phyloP scores from a whole-genome alignment of 2,113 vertebrate species.

The Barbus barbus region DNA sequence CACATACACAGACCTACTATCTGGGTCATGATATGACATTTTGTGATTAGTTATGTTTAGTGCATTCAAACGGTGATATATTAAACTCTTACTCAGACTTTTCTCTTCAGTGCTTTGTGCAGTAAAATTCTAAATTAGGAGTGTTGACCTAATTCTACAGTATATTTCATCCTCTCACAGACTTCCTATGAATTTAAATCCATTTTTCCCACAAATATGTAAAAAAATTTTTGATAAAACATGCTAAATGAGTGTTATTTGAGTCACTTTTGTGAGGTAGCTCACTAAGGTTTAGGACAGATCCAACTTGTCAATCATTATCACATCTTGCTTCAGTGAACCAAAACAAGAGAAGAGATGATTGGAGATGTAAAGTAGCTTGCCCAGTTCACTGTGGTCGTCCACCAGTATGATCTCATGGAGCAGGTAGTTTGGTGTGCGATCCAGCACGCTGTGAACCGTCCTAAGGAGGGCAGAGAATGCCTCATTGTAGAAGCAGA shows the following conservation, averaged over 20 bases:
- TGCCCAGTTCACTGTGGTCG: conserved; percentile 90
- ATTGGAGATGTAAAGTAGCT: conserved; percentile 45
- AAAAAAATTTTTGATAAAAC: background rate
- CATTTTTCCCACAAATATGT: too few relatives aligned
- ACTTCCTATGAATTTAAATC: too few relatives aligned
- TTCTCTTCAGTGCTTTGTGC: background rate
- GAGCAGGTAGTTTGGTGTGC: conserved; percentile 83
- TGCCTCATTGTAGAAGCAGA: conserved; percentile 98
- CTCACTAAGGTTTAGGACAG: background rate
- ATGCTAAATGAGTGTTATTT: background rate
- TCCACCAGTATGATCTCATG: conserved; percentile 94
- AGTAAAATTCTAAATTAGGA: too few relatives aligned
- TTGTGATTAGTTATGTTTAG: background rate
- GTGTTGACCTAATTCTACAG: background rate
- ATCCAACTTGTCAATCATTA: background rate
- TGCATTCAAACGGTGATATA: background rate
- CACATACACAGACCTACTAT: background rate
- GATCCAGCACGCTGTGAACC: conserved; percentile 88
- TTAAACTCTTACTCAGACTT: background rate
- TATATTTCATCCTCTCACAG: too few relatives aligned
- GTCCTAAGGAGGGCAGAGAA: conserved; percentile 92
- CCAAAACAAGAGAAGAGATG: background rate
- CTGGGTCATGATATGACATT: background rate
- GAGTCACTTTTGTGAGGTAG: background rate
- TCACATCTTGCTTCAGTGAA: background rate